phyloP scores from a whole-genome alignment of 2,113 vertebrate species.

The Xiphophorus couchianus region DNA sequence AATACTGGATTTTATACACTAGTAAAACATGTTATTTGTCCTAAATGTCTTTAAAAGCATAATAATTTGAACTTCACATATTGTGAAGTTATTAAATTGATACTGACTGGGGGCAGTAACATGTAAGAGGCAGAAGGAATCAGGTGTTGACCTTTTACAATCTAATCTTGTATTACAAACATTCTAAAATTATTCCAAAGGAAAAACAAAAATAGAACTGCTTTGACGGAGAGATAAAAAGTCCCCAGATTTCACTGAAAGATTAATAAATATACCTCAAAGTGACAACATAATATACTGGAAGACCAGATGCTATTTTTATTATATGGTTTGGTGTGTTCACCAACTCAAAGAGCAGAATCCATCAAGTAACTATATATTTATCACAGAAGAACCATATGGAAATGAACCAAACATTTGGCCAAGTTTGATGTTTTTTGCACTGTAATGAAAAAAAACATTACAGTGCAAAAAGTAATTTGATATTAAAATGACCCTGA shows the following conservation, averaged over 20 bases:
- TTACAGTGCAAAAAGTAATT: not conserved
- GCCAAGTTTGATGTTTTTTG: too few species aligned
- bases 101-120: not conserved
- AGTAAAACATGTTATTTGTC: not conserved
- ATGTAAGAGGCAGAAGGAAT: not conserved
- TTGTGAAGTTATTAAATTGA: not conserved
- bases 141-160: not conserved
- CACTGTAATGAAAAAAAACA: too few species aligned
- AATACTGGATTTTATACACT: constrained; percentile 28
- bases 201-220: constrained; percentile 11
- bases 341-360: too few species aligned
- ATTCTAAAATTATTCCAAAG: not conserved
- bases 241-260: not conserved
- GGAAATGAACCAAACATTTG: too few species aligned
- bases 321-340: too few species aligned
- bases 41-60: not conserved
- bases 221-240: not conserved
- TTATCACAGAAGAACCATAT: too few species aligned
- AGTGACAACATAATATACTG: not conserved
- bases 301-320: not conserved
- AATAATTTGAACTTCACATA: not conserved
- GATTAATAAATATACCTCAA: not conserved
- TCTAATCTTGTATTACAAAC: not conserved
- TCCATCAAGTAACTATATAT: too few species aligned
- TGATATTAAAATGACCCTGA: not conserved